Percentiles rank a stretch among this genome's conserved stretches.
Evolutionary conservation across 2,113 vertebrate species (phyloP).

Genomic region (Hippocampus zosterae): DNA sequence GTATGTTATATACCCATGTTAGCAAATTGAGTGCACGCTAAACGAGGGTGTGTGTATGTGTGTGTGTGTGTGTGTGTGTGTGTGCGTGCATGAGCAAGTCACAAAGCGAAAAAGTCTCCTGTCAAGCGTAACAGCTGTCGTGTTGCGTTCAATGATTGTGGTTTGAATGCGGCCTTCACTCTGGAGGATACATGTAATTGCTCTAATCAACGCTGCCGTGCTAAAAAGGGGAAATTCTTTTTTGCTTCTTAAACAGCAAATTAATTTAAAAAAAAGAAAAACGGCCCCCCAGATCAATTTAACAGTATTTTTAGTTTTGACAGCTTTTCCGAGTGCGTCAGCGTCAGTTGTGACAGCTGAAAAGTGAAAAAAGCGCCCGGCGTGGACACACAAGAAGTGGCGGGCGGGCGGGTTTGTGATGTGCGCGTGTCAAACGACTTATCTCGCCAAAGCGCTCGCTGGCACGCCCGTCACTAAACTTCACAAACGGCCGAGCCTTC

Average conservation of each 20-base stretch:
- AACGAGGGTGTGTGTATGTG: background rate
- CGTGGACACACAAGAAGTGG: conserved; percentile 8
- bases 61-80: background rate
- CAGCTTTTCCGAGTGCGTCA: conserved; percentile 5
- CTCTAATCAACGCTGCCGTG: conserved; percentile 1
- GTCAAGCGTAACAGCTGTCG: background rate
- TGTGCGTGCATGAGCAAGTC: conserved; percentile 7
- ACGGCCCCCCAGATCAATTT: conserved; percentile 5
- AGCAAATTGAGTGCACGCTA: too few relatives aligned
- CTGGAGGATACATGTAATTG: conserved; percentile 10
- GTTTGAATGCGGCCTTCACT: conserved; percentile 2
- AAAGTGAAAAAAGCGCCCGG: conserved; percentile 4
- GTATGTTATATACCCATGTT: conserved; percentile 7
- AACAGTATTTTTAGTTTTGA: conserved; percentile 11
- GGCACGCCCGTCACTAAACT: conserved; percentile 7
- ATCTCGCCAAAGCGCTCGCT: conserved; percentile 5
- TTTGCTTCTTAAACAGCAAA: conserved; percentile 1
- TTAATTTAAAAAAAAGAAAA: background rate
- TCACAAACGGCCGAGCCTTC: conserved; percentile 7
- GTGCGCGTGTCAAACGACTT: conserved; percentile 15
- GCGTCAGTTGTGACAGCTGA: conserved; percentile 9
- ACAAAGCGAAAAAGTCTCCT: background rate
- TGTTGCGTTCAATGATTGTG: conserved; percentile 1
- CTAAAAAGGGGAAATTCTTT: background rate
- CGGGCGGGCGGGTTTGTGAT: conserved; percentile 4